Conservation (phyloP, 2,113 vertebrate genomes). For the Polyodon spathula region DNA sequence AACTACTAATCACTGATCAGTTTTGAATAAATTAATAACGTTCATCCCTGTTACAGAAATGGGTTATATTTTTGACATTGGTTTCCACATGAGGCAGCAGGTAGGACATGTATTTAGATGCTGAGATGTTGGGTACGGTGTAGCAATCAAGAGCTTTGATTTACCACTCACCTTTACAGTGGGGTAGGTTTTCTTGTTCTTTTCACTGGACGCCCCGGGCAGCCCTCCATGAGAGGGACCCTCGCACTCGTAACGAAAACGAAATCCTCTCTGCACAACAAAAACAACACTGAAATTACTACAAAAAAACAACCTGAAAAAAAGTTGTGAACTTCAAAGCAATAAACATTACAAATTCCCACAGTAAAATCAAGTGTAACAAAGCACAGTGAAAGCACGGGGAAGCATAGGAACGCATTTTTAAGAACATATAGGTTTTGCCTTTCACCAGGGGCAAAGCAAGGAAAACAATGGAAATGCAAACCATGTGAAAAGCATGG, state of each 20-base stretch:
- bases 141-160: slow-evolving; percentile 2
- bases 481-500: no score
- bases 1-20: background rate
- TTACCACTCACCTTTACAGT: slow-evolving; percentile 74
- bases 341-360: no score
- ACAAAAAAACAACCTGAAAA: slow-evolving; percentile 11
- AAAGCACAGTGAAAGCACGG: no score
- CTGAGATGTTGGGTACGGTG: background rate
- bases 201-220: slow-evolving; percentile 91
- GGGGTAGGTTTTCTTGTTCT: slow-evolving; percentile 88
- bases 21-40: background rate
- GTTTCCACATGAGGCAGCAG: no score
- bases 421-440: no score
- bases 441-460: no score
- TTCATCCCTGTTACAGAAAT: no score
- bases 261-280: slow-evolving; percentile 75
- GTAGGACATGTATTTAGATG: background rate
- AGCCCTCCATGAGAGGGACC: slow-evolving; percentile 92
- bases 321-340: slow-evolving; percentile 3
- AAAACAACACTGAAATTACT: slow-evolving; percentile 9
- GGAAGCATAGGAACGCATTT: no score
- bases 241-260: slow-evolving; percentile 94
- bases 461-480: no score
- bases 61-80: no score
- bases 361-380: no score